Evolutionary conservation across 2,797 vertebrate genomes (phyloP), one percentile per base, ranked within the genome.

Genomic region (Myiotriccus ornatus): DNA sequence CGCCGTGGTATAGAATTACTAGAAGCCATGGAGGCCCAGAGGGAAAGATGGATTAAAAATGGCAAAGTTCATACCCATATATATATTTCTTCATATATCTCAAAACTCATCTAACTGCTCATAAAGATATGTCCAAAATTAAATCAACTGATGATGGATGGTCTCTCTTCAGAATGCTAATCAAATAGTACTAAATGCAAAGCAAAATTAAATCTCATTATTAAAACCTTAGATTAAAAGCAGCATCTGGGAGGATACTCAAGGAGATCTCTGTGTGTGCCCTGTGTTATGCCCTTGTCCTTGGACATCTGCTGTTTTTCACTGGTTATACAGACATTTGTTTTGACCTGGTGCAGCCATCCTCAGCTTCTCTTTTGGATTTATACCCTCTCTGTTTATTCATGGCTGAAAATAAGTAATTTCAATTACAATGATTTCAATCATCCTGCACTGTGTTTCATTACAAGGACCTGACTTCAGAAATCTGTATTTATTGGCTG

Each of bases 381-480:
- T 85, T 81, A 15, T 53, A 34, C 43, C 2, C 3, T 17, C 37
- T 25, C 27, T 65, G 2, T 44, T 89, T 52, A 56, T 43, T 73
- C 16, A 25, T 47, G 39, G 46, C 10, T 53, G 30, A 41, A 88
- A 79, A 76, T 52, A 13, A 34, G 7, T 39, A 12, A 77, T 67
- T 90, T 52, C 23, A 37, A 5, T 82, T 52, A 37, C 9, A 67
- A 0, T n/a, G 0, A 44, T 76, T 82, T 82, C 34, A 74, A 0
- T 37, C 13, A 68, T 77, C 60, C 16, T 77, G 6, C 3, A 80
- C n/a, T 46, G 4, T 2, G 2, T 21, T 34, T 21, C 16, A 13
- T 52, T 69, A 28, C 7, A 27, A 55, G 24, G 24, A 39, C 21
- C 8, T 57, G 34, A 41, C 32, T 78, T 76, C 46, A 80, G 43